A percentile compares a stretch with the other conserved stretches of the same genome.
Evolutionary conservation across 1,140 invertebrate species (phyloP).

Genomic region (Heliothis virescens): DNA sequence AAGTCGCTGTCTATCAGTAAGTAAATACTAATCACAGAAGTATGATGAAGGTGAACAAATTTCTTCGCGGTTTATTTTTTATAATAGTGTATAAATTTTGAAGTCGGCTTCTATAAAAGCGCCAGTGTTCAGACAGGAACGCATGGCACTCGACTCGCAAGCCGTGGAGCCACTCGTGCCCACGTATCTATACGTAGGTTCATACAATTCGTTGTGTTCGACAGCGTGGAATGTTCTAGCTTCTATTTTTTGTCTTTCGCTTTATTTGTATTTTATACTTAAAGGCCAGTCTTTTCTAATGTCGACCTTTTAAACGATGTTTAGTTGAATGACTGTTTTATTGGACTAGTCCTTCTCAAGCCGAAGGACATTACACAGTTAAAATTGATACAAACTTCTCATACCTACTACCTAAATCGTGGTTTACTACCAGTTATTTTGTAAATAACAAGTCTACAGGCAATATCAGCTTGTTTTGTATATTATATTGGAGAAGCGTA

Average conservation of each 20-base stretch:
- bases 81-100: too few relatives aligned
- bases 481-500: conserved; percentile 33
- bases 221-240: conserved; percentile 17
- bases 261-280: background rate
- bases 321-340: background rate
- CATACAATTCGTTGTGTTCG: conserved; percentile 10
- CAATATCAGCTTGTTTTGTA: background rate
- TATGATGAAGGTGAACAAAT: too few relatives aligned
- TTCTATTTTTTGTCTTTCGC: background rate
- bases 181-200: background rate
- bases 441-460: too few relatives aligned
- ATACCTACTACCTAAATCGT: too few relatives aligned
- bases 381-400: too few relatives aligned
- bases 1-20: too few relatives aligned
- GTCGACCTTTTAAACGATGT: too few relatives aligned
- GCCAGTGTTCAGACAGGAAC: background rate
- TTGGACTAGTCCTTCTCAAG: background rate
- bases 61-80: too few relatives aligned
- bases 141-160: conserved; percentile 1
- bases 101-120: background rate
- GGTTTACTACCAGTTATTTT: too few relatives aligned
- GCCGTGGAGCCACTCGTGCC: conserved; percentile 12
- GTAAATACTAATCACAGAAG: too few relatives aligned
- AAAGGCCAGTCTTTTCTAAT: conserved; percentile 3
- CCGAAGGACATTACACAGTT: too few relatives aligned